Percentiles rank a stretch among this genome's conserved stretches.
phyloP scores from a whole-genome alignment of 2,113 vertebrate species.

The Vireo altiloquus region DNA sequence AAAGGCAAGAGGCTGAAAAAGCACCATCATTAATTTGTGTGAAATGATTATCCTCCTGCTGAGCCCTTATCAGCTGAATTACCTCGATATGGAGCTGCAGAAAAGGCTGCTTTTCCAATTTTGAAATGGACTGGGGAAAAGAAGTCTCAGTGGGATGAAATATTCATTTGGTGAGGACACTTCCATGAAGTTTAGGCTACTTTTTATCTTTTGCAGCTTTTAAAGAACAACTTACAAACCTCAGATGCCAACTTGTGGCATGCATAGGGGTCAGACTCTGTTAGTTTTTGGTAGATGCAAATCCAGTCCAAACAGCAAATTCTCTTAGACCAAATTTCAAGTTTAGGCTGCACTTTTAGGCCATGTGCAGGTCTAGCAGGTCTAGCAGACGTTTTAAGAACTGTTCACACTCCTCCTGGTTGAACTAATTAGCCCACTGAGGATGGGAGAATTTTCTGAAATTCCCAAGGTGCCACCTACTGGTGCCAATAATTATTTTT shows the following conservation, averaged over 20 bases:
- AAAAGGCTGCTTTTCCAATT: not conserved
- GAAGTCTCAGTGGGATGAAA: not conserved
- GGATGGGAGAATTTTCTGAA: not conserved
- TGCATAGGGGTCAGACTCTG: accelerated
- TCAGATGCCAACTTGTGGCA: not conserved
- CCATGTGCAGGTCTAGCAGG: not conserved
- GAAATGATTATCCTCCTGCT: not conserved
- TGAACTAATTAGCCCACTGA: not conserved
- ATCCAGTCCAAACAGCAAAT: not conserved
- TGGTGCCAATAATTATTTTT: constrained; percentile 8
- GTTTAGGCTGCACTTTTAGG: not conserved
- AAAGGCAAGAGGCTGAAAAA: not conserved
- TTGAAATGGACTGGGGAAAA: not conserved
- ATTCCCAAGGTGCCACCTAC: constrained; percentile 37
- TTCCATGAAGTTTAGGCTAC: not conserved
- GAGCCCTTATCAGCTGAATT: not conserved
- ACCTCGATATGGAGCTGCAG: accelerated
- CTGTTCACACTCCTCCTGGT: not conserved
- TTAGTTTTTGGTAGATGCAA: not conserved
- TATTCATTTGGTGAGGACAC: not conserved
- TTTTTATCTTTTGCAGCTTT: not conserved
- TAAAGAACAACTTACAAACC: not conserved
- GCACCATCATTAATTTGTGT: not conserved
- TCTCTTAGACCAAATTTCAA: not conserved
- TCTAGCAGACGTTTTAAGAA: not conserved